Percentiles rank a stretch among this genome's conserved stretches.
phyloP scores from a whole-genome alignment of 2,888 invertebrate genomes.

The Leptinotarsa juncta region DNA sequence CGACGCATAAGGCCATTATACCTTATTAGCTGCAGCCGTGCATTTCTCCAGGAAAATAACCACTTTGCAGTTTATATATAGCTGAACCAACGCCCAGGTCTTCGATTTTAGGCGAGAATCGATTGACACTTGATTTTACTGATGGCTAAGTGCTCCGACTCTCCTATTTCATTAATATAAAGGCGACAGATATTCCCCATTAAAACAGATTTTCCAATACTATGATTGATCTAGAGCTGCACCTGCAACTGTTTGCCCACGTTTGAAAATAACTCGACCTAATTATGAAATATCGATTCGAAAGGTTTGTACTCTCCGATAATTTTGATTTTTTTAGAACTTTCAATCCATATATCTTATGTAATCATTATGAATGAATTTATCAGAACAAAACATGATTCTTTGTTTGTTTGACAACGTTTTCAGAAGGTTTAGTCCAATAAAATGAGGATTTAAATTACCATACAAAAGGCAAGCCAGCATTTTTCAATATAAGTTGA shows the following conservation, averaged over 20 bases:
- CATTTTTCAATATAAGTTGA: too few species aligned
- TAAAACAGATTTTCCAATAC: neutral
- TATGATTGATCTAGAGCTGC: neutral
- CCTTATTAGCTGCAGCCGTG: slow-evolving; percentile 19
- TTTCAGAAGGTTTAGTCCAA: neutral
- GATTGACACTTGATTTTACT: slow-evolving; percentile 13
- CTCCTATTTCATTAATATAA: slow-evolving; percentile 7
- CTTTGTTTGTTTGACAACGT: neutral
- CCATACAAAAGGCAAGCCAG: too few species aligned
- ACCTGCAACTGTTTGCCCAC: neutral
- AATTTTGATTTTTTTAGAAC: too few species aligned
- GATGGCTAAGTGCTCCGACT: slow-evolving; percentile 3
- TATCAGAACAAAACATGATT: neutral
- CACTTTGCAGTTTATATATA: slow-evolving; percentile 15
- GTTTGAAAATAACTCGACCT: neutral
- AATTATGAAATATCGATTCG: too few species aligned
- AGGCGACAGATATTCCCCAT: neutral
- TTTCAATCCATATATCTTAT: too few species aligned
- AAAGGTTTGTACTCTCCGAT: too few species aligned
- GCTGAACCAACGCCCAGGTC: slow-evolving; percentile 16
- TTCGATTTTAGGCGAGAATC: slow-evolving; percentile 14
- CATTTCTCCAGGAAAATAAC: slow-evolving; percentile 30
- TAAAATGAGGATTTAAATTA: too few species aligned
- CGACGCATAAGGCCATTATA: slow-evolving; percentile 19
- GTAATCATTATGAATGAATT: too few species aligned